A percentile compares a stretch with the other conserved stretches of the same genome.
These are phyloP conservation scores for Pyrochroa serraticornis DNA, from an alignment of 2,888 invertebrate species.

Conservation along the genomic window DNA sequence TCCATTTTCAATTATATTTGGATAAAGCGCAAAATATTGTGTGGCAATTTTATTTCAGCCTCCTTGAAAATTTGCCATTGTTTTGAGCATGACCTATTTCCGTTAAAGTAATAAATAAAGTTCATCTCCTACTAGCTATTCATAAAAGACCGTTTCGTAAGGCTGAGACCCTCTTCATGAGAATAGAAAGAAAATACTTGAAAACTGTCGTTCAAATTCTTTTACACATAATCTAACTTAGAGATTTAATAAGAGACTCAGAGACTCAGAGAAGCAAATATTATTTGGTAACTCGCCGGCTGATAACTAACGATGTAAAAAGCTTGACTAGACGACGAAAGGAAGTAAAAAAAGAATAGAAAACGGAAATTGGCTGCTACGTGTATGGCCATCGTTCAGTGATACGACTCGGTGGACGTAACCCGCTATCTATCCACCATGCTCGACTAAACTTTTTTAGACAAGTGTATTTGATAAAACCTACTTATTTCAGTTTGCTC, in stretches of 20 bases:
- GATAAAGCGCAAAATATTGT: too few relatives aligned
- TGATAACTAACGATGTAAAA: constrained; percentile 38
- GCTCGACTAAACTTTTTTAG: constrained; percentile 20
- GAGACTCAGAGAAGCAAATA: constrained; percentile 19
- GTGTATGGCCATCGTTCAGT: constrained; percentile 43
- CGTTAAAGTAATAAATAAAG: too few relatives aligned
- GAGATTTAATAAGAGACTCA: constrained; percentile 15
- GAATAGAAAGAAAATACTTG: too few relatives aligned
- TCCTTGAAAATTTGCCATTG: too few relatives aligned
- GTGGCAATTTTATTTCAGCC: too few relatives aligned
- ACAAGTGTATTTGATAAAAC: constrained; percentile 25
- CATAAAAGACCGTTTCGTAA: too few relatives aligned
- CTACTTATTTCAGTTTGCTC: constrained; percentile 23
- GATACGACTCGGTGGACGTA: constrained; percentile 41
- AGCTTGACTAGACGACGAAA: constrained; percentile 38
- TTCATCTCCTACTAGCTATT: too few relatives aligned
- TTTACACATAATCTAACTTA: constrained; percentile 1
- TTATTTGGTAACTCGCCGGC: constrained; percentile 21
- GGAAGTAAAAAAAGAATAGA: constrained; percentile 46
- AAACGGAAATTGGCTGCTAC: constrained; percentile 48
- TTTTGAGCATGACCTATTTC: too few relatives aligned
- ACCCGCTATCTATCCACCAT: constrained; percentile 11
- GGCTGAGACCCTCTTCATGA: too few relatives aligned
- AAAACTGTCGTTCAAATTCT: constrained; percentile 5
- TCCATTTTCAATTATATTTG: too few relatives aligned